Evolutionary conservation across 2,797 vertebrate species (phyloP).

Genomic region (Hephaestus fuliginosus): DNA sequence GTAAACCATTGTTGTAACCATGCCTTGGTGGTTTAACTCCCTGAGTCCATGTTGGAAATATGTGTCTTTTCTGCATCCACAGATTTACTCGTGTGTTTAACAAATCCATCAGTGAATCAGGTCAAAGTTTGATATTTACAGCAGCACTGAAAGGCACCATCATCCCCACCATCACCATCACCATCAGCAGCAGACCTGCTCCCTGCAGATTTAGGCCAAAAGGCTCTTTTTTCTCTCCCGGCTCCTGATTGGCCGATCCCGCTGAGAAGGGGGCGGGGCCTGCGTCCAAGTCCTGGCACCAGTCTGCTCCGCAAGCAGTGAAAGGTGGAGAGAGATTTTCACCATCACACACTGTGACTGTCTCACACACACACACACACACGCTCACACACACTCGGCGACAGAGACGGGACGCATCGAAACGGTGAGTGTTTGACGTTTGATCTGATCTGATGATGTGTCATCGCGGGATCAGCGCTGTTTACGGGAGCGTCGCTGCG

Average conservation of each 20-base stretch:
- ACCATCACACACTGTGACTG: constrained; percentile 64
- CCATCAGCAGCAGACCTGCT: constrained; percentile 11
- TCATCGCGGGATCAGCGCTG: constrained; percentile 29
- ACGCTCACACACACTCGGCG: constrained; percentile 13
- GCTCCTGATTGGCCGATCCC: constrained; percentile 69
- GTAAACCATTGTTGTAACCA: too few relatives aligned
- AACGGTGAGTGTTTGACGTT: constrained; percentile 67
- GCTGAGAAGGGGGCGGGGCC: constrained; percentile 55
- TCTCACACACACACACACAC: constrained; percentile 21
- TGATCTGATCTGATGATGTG: constrained; percentile 10
- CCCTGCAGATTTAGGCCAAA: constrained; percentile 45
- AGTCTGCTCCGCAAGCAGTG: constrained; percentile 64
- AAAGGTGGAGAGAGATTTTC: constrained; percentile 73
- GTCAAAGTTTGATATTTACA: background rate
- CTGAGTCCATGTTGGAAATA: background rate
- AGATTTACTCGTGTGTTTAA: background rate
- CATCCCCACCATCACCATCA: too few relatives aligned
- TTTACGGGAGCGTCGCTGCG: constrained; percentile 36
- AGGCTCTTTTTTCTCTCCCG: constrained; percentile 12
- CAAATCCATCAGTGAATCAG: background rate
- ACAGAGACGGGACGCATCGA: constrained; percentile 52
- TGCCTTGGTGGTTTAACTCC: background rate
- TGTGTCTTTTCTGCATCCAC: too few relatives aligned
- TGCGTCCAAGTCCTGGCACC: constrained; percentile 52
- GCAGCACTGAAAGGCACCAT: background rate